Base-by-base conservation (phyloP, 2,797 vertebrate species). In the Orestias chungarensis region DNA sequence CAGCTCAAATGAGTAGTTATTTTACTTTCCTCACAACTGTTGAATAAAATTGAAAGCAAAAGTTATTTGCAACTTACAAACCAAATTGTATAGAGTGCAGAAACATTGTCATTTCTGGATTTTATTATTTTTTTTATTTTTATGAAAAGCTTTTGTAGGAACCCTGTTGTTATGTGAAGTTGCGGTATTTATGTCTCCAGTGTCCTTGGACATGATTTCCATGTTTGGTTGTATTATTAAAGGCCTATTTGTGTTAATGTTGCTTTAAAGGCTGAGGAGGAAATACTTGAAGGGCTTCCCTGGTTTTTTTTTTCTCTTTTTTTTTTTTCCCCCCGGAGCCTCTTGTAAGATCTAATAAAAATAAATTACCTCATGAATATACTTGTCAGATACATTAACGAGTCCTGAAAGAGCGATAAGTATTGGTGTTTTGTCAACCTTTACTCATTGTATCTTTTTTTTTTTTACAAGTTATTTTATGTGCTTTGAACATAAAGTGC, bases 351-450 rank as follows among this genome's bases (percentile, higher is more conserved):
- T 29, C n/a, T 43, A 38, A 49, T 35, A 54, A 80, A 25, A 18
- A n/a, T n/a, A n/a, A 25, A 64, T 74, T 70, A 85, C 78, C 74
- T 81, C 75, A 68, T 57, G 18, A 31, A 68, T 50, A n/a, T 44
- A 46, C 9, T 18, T 68, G 43, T 81, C 43, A 35, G 29, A 25
- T 50, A 49, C 46, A 33, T 65, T 8, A 47, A 66, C 29, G 0
- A 47, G 3, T 66, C 52, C 54, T 82, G 71, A 81, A 78, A 76
- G 15, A 61, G 10, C 57, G 50, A 27, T 33, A 46, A 20, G 6
- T 68, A 46, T 25, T 23, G 12, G 57, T 14, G 33, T 23, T 6
- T 61, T 7, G 59, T 42, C 33, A 33, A 46, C 59, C 44, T 55
- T 76, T 25, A n/a, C 42, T 52, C 12, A 2, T 40, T 23, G 0